Percentiles rank a stretch among this genome's conserved stretches.
These are phyloP conservation scores for Geotrypetes seraphini DNA, from an alignment of 2,797 vertebrate genomes.

Conservation along the genomic window DNA sequence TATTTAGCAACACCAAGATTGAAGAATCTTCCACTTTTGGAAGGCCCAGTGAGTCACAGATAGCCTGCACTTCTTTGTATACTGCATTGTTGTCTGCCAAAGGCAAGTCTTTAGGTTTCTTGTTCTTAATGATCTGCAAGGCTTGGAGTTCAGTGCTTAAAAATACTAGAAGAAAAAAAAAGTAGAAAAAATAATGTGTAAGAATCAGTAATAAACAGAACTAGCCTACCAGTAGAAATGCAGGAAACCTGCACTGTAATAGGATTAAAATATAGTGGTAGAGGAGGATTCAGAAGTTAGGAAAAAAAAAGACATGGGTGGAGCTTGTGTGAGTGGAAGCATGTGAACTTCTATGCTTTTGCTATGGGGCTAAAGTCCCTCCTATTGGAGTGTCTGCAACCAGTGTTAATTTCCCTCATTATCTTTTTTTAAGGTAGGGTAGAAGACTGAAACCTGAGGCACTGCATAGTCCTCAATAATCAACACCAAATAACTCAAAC, in stretches of 20 bases:
- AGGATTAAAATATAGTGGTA: neutral
- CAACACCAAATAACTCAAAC: too few relatives aligned
- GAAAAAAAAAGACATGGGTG: too few relatives aligned
- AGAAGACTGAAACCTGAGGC: too few relatives aligned
- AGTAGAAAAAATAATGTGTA: neutral
- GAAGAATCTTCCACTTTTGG: slow-evolving; percentile 47
- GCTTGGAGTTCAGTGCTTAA: slow-evolving; percentile 90
- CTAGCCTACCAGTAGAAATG: too few relatives aligned
- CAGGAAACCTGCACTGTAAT: neutral
- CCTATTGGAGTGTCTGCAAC: too few relatives aligned
- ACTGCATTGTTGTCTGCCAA: slow-evolving; percentile 41
- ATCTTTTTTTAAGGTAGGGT: too few relatives aligned
- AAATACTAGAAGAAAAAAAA: slow-evolving; percentile 64
- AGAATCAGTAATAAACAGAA: too few relatives aligned
- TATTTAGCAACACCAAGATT: slow-evolving; percentile 47
- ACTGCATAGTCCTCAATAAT: too few relatives aligned
- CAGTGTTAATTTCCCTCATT: too few relatives aligned
- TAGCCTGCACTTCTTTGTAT: slow-evolving; percentile 56
- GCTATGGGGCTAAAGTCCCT: too few relatives aligned
- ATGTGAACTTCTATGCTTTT: too few relatives aligned
- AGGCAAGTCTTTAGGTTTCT: slow-evolving; percentile 28
- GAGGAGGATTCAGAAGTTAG: neutral
- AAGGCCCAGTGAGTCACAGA: slow-evolving; percentile 65
- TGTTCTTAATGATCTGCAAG: slow-evolving; percentile 66
- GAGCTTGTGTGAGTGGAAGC: too few relatives aligned